phyloP scores from a whole-genome alignment of 2,797 vertebrate genomes.

The Myoxocephalus aenaeus region DNA sequence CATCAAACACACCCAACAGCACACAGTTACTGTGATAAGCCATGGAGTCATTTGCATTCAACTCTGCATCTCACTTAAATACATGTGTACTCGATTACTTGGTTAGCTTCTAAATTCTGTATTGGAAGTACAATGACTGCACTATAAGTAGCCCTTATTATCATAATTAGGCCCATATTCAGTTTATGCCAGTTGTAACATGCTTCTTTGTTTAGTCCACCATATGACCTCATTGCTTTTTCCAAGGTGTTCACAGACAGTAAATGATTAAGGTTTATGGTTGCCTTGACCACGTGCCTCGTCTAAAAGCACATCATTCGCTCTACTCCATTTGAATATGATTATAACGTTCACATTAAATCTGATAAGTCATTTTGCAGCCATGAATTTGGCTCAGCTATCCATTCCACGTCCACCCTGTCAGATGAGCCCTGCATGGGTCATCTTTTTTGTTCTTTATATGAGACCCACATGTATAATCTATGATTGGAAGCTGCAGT shows the following conservation, averaged over 20 bases:
- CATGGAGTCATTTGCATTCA: slow-evolving; percentile 5
- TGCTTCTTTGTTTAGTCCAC: slow-evolving; percentile 36
- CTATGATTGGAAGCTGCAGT: slow-evolving; percentile 60
- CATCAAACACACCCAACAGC: slow-evolving; percentile 46
- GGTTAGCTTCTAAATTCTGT: slow-evolving; percentile 40
- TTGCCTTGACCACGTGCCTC: slow-evolving; percentile 21
- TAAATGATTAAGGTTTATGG: slow-evolving; percentile 55
- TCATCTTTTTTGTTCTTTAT: slow-evolving; percentile 57
- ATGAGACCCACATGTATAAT: slow-evolving; percentile 58
- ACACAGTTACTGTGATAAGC: slow-evolving; percentile 13
- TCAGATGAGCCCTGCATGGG: slow-evolving; percentile 40
- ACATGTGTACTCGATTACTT: slow-evolving; percentile 26
- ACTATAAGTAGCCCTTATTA: slow-evolving; percentile 21
- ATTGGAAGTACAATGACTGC: neutral
- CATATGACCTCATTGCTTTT: slow-evolving; percentile 59
- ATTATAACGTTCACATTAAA: slow-evolving; percentile 46
- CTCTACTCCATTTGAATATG: slow-evolving; percentile 39
- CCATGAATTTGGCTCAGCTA: slow-evolving; percentile 35
- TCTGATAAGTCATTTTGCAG: slow-evolving; percentile 31
- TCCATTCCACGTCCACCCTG: slow-evolving; percentile 26
- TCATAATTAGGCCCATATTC: slow-evolving; percentile 20
- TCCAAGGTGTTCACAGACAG: slow-evolving; percentile 57
- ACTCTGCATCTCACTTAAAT: slow-evolving; percentile 13
- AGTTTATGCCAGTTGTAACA: slow-evolving; percentile 24
- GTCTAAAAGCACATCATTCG: slow-evolving; percentile 41